Evolutionary conservation across 1,140 invertebrate species (phyloP).

Genomic region (Rhagoletis pomonella): DNA sequence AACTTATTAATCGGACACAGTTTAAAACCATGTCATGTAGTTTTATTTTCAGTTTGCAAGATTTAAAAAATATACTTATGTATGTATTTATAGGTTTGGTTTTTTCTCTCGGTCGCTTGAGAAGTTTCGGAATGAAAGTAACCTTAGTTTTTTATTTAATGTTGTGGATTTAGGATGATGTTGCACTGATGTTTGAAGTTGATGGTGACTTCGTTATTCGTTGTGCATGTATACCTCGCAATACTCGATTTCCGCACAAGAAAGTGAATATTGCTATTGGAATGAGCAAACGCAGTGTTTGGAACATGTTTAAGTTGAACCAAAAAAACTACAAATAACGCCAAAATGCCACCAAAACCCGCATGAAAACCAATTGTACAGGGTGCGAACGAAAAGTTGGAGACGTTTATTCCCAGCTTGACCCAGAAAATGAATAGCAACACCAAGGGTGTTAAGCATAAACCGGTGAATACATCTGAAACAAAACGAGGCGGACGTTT

Average conservation of each 20-base stretch:
- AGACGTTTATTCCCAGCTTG: constrained; percentile 91
- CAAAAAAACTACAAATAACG: constrained; percentile 94
- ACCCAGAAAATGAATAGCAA: constrained; percentile 91
- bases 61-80: no score
- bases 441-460: constrained; percentile 88
- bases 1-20: no score
- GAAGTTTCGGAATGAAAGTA: no score
- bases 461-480: constrained; percentile 91
- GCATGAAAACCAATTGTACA: constrained; percentile 91
- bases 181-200: constrained; percentile 3
- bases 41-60: no score
- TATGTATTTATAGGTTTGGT: no score
- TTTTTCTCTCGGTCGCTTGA: no score
- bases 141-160: no score
- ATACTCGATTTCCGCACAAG: constrained; percentile 91
- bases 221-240: constrained; percentile 76
- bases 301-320: constrained; percentile 96
- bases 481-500: constrained; percentile 89
- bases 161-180: constrained; percentile 35
- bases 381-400: constrained; percentile 86
- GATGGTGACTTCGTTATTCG: constrained; percentile 61
- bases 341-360: constrained; percentile 89
- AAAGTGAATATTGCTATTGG: constrained; percentile 90
- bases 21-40: no score
- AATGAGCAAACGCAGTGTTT: constrained; percentile 92